Conservation (phyloP, 2,113 vertebrate genomes). For the Corythaixoides concolor region DNA sequence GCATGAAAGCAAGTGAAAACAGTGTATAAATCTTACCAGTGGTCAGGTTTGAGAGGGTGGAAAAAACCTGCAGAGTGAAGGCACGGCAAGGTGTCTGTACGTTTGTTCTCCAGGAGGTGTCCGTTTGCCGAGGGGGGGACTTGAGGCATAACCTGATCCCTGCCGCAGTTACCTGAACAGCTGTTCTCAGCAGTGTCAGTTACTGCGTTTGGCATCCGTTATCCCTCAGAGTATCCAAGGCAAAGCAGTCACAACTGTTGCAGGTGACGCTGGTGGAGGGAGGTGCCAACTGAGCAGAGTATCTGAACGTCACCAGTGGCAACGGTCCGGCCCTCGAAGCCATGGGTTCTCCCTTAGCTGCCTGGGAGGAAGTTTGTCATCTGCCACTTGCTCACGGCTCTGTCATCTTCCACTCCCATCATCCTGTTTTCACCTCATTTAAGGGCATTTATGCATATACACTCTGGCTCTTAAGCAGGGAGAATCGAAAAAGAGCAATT, state of each 20-base stretch:
- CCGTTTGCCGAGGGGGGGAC: neutral
- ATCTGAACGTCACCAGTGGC: neutral
- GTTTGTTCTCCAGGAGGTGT: neutral
- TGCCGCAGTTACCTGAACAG: neutral
- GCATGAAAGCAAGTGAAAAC: neutral
- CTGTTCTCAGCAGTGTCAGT: neutral
- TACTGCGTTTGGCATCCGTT: neutral
- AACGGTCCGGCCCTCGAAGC: neutral
- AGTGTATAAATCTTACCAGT: neutral
- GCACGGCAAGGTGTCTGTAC: rapidly evolving
- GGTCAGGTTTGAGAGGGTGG: neutral
- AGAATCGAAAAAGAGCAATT: neutral
- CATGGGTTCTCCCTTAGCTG: neutral
- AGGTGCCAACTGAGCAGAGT: neutral
- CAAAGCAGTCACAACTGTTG: neutral
- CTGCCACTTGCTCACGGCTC: neutral
- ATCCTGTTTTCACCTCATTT: neutral
- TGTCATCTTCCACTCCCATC: neutral
- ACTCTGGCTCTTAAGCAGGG: neutral
- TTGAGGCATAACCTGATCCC: neutral
- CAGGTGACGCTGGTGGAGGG: neutral
- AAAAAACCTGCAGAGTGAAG: neutral
- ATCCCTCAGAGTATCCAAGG: neutral
- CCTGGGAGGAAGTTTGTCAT: neutral
- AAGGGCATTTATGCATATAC: neutral